Evolutionary conservation across 2,113 vertebrate species (phyloP).

Genomic region (Lanius ludovicianus): DNA sequence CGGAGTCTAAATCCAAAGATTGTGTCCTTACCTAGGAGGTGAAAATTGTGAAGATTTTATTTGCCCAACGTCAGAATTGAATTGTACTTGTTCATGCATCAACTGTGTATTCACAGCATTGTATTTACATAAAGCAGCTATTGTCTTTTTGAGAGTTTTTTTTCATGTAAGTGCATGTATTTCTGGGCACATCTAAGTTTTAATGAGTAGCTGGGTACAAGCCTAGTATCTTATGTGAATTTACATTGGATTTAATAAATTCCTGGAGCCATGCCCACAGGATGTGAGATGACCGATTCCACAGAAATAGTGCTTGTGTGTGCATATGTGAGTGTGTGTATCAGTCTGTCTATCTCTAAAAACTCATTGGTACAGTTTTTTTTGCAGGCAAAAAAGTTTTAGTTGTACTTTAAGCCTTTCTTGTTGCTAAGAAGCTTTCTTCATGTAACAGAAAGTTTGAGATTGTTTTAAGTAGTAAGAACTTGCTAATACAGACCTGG

Average conservation of each 20-base stretch:
- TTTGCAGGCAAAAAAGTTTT: neutral
- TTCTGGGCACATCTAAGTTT: neutral
- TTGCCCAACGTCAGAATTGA: neutral
- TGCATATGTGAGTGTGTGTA: accelerated
- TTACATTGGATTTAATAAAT: neutral
- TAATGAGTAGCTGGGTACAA: neutral
- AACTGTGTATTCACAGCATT: neutral
- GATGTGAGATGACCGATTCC: neutral
- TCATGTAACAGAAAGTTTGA: neutral
- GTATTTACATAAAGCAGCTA: neutral
- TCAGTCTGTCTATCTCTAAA: neutral
- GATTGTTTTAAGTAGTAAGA: neutral
- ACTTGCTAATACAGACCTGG: neutral
- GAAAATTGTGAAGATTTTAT: neutral
- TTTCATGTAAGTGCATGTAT: neutral
- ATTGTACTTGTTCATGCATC: neutral
- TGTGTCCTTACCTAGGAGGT: neutral
- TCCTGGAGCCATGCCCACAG: neutral
- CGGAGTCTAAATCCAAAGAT: neutral
- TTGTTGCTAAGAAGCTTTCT: neutral
- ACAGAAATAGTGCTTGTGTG: neutral
- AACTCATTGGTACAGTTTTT: neutral
- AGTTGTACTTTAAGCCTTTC: neutral
- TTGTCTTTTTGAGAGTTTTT: neutral
- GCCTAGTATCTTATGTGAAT: neutral